Evolutionary conservation across 1,140 invertebrate genomes (phyloP).

Genomic region (Drosophila pallidifrons): DNA sequence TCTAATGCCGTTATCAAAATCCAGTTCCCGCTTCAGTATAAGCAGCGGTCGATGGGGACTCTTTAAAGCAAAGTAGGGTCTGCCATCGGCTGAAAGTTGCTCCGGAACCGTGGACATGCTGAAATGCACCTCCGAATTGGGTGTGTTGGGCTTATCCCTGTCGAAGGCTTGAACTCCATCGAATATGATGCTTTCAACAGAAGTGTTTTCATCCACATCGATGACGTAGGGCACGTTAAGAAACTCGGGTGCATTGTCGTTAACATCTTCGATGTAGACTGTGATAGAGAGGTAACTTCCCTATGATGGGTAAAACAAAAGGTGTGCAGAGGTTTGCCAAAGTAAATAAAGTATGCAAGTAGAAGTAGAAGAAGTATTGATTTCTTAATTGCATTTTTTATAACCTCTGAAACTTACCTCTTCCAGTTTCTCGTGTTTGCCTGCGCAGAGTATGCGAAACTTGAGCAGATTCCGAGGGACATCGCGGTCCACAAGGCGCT

Average conservation of each 20-base stretch:
- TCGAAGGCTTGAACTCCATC: conserved; percentile 92
- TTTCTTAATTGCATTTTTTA: too few species aligned
- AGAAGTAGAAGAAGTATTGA: too few species aligned
- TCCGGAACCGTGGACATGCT: conserved; percentile 91
- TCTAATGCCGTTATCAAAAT: conserved; percentile 92
- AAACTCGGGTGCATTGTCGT: conserved; percentile 91
- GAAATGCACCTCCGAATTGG: conserved; percentile 95
- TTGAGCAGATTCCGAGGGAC: conserved; percentile 93
- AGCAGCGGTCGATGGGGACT: conserved; percentile 91
- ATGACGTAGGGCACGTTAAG: conserved; percentile 91
- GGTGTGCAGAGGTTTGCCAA: neutral
- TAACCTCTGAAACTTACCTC: conserved; percentile 73
- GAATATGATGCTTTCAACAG: conserved; percentile 92
- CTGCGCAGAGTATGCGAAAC: conserved; percentile 89
- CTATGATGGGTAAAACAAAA: conserved; percentile 25
- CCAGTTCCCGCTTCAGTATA: conserved; percentile 90
- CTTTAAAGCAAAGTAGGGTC: conserved; percentile 89
- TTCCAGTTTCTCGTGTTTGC: conserved; percentile 83
- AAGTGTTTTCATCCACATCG: conserved; percentile 92
- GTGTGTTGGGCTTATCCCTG: conserved; percentile 94
- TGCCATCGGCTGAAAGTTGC: conserved; percentile 86
- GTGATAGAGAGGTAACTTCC: conserved; percentile 90
- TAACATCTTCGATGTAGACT: conserved; percentile 94
- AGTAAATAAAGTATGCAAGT: too few species aligned
- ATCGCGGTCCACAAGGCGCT: conserved; percentile 92